Evolutionary conservation across 2,113 vertebrate genomes (phyloP), one percentile per base, ranked within the genome.

Genomic region (Lepus timidus): DNA sequence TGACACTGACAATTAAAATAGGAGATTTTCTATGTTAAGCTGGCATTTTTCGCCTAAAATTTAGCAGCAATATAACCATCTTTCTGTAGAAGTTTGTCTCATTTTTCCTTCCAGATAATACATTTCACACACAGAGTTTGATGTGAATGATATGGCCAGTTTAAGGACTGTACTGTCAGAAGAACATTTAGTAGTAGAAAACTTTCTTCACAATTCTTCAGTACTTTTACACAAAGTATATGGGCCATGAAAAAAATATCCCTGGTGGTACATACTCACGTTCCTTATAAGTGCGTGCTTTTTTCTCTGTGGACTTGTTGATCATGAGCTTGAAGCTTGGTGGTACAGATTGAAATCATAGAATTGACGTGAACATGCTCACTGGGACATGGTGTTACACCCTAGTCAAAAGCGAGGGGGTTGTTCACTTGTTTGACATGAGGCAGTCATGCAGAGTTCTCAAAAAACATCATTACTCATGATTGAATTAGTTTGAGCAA

Each of bases 31-130:
- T 44, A 29, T 84, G 49, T 75, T 90, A 31, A 58, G 85, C 5
- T 39, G 90, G 22, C 13, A 31, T 67, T 87, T 85, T 95, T 88
- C 55, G 39, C 52, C 52, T 92, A 44, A 44, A 92, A 36, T 79
- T 88, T 61, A 94, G 20, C 61, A 88, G 29, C 52, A 81, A 2
- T 16, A 19, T 86, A 85, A 68, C 73, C 87, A 93, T 65, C 12
- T 82, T 51, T 52, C 82, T 88, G 14, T 71, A 83, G 20, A 87
- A 70, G 27, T 93, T 84, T 62, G 4, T 51, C 52, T 83, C 52
- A 27, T 93, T 94, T 85, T 58, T 81, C 19, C 52, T 91, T 95
- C 51, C 81, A 68, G 70, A 79, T 70, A 93, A 84, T 71, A 89
- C 23, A 13, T 81, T 62, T 74, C 39, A 8, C 31, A 9, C 29